Base-by-base conservation (phyloP, 2,797 vertebrate genomes). In the Odontamblyopus rebecca region DNA sequence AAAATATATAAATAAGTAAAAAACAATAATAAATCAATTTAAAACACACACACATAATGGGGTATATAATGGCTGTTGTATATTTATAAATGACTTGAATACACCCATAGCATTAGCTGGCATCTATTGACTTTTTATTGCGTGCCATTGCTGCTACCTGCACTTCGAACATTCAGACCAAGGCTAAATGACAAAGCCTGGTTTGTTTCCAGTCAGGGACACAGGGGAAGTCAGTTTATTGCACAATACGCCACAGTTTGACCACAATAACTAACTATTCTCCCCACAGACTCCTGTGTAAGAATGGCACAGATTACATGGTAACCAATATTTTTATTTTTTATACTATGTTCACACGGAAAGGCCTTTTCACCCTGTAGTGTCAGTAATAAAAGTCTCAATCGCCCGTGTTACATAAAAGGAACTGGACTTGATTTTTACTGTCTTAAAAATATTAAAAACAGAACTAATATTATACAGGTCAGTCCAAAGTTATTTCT, bases 241-340 rank as follows among this genome's bases (percentile, higher is more conserved):
- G 11, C 35, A 63, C 61, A 63, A 63, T 63, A 63, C 32, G 4
- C 6, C 29, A 53, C 65, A 50, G 65, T 67, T 19, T 38, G 18
- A 62, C 32, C 61, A 38, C 61, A 62, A 62, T 19, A 62, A n/a
- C 61, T 19, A 38, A 62, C 61, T 38, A 38, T 62, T 62, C 61
- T 62, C 60, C 6, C 3, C 60, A 32, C 9, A 19, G 16, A 61
- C 27, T 19, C 8, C 13, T 30, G 59, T n/a, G 16, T 38, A 19
- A 38, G 61, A 38, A n/a, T 2, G 6, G n/a, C 32, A n/a, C 19
- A 30, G 8, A 7, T 38, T 38, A 38, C 35, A 38, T 1, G 7
- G 35, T 9, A 38, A 38, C 7, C 35, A 38, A 38, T 38, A 38
- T 2, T 38, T 35, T 38, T 38, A 38, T 38, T 38, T 38, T 38